Conservation (phyloP, 2,888 invertebrate species). For the Galerucella pusilla region DNA sequence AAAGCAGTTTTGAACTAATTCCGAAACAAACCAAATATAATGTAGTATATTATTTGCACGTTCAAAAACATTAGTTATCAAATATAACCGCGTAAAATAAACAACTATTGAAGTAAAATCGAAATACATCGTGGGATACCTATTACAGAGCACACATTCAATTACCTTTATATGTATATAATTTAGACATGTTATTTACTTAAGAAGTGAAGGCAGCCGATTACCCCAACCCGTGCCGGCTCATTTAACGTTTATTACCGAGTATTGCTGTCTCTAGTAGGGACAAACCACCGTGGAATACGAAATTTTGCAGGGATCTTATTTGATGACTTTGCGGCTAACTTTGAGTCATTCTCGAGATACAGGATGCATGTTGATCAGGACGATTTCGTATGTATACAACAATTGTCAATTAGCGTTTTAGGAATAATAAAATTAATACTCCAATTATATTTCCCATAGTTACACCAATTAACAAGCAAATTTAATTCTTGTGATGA, state of each 20-base stretch:
- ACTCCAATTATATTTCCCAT: background rate
- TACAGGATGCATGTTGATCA: slow-evolving; percentile 29
- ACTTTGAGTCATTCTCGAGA: slow-evolving; percentile 25
- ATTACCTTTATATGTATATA: slow-evolving; percentile 15
- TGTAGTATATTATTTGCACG: background rate
- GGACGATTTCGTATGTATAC: slow-evolving; percentile 4
- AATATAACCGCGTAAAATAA: background rate
- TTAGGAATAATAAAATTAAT: background rate
- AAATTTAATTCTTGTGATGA: no score
- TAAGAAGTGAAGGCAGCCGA: slow-evolving; percentile 23
- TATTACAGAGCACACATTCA: slow-evolving; percentile 8
- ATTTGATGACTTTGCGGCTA: slow-evolving; percentile 35
- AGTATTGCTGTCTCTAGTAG: slow-evolving; percentile 38
- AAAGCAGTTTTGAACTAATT: no score
- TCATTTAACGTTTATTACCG: slow-evolving; percentile 34
- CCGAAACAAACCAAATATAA: background rate
- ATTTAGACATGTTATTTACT: slow-evolving; percentile 25
- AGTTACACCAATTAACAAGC: background rate
- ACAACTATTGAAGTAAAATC: background rate
- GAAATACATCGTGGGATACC: background rate
- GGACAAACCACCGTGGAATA: slow-evolving; percentile 33
- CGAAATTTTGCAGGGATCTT: slow-evolving; percentile 31
- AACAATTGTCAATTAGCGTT: slow-evolving; percentile 16
- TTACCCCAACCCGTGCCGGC: slow-evolving; percentile 31
- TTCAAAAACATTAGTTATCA: background rate